Percentiles rank a stretch among this genome's conserved stretches.
Conservation (phyloP, 2,888 invertebrate species). For the Melanostoma scalare region DNA sequence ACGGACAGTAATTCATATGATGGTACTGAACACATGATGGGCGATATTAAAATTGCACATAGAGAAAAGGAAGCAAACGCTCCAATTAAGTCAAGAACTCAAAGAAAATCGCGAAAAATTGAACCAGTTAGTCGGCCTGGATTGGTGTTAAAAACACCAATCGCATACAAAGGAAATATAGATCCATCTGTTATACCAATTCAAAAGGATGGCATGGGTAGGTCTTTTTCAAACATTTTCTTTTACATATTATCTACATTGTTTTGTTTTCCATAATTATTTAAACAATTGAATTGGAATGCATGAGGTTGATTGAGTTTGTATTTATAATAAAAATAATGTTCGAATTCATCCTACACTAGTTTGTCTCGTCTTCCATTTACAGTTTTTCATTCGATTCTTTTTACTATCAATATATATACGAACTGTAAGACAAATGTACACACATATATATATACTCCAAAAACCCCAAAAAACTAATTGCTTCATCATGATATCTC, state of each 20-base stretch:
- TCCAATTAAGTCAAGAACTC: conserved; percentile 75
- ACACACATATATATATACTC: no score
- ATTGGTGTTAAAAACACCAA: conserved; percentile 89
- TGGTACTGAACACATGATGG: conserved; percentile 79
- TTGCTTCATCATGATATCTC: no score
- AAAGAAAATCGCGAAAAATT: conserved; percentile 84
- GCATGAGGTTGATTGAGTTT: no score
- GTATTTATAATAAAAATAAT: no score
- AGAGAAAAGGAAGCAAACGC: conserved; percentile 47
- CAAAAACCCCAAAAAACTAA: no score
- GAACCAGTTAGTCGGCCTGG: conserved; percentile 89
- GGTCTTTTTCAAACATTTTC: conserved; percentile 79
- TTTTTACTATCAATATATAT: no score
- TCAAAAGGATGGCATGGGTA: conserved; percentile 94
- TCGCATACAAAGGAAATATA: conserved; percentile 90
- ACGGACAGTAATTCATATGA: conserved; percentile 81
- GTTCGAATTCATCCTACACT: no score
- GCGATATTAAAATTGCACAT: conserved; percentile 75
- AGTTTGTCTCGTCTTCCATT: no score
- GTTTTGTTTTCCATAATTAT: conserved; percentile 43
- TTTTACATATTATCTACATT: conserved; percentile 61
- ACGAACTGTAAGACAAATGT: no score
- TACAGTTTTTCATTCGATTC: no score
- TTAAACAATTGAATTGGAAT: no score
- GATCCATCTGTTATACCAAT: conserved; percentile 94